Base-by-base conservation (phyloP, 2,113 vertebrate species). In the Zonotrichia leucophrys region DNA sequence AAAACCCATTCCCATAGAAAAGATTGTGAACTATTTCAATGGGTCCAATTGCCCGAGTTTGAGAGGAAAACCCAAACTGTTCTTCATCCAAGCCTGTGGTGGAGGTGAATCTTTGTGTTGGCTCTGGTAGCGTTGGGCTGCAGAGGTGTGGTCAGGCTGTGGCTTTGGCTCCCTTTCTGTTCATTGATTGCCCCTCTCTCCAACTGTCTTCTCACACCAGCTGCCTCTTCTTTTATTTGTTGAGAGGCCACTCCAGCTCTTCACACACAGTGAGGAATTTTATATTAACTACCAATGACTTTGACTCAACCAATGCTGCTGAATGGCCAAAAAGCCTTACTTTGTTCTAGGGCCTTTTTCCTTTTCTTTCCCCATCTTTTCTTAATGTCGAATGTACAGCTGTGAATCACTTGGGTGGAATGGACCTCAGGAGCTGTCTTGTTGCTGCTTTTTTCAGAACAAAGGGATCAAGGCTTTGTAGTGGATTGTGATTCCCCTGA, bases 1-100 rank as follows among this genome's bases (percentile, higher is more conserved):
- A 35, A 83, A 58, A 18, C 7, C 74, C 10, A 95, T 99, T 86
- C 83, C 98, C 0, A 85, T 99, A 5, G 99, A 99, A 97, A 87
- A 63, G 58, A 98, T 99, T 64, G 99, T 99, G 88, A 98, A 97
- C 95, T 98, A 97, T 96, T 99, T 99, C 91, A 98, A 98, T 24
- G 99, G 99, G 62, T 96, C 97, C 81, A 37, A 98, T 76, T 99
- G 99, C 95, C 98, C 98, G 1, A 98, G 98, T 33, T 80, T 99
- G 90, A 97, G 99, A 90, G 98, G 99, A 92, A 99, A 99, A 96
- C 99, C 99, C 67, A 99, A 99, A 87, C 97, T 99, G 28, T 99
- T 99, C 96, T 99, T 99, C 95, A 99, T 99, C 97, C 99, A 99
- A 97, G 99, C 99, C 73, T 99, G 99, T 63, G 99, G 98, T 33